These are phyloP conservation scores for Mesorhabditis belari DNA, from an alignment of 2,888 invertebrate species.

Conservation along the genomic window DNA sequence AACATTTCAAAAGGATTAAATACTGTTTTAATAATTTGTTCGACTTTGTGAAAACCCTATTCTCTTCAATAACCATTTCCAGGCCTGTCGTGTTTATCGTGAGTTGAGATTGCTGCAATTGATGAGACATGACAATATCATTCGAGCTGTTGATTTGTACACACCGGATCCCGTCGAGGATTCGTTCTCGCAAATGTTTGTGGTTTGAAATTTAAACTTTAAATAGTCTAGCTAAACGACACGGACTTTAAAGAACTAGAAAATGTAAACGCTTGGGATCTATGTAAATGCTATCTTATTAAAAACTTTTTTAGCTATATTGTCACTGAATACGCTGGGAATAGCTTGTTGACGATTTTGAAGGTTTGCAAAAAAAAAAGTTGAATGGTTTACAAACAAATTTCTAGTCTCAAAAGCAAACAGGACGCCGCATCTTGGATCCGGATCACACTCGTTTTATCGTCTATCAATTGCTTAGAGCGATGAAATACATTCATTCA, in stretches of 20 bases:
- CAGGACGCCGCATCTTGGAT: conserved; percentile 67
- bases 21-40: not conserved
- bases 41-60: no score
- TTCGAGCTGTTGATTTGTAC: conserved; percentile 55
- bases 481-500: conserved; percentile 66
- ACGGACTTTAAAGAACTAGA: no score
- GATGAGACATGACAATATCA: conserved; percentile 98
- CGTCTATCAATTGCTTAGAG: conserved; percentile 91
- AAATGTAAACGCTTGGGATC: not conserved
- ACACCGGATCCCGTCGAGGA: conserved; percentile 34
- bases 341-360: conserved; percentile 33
- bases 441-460: conserved; percentile 97
- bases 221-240: not conserved
- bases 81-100: conserved; percentile 87
- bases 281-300: not conserved
- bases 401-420: conserved; percentile 68
- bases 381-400: conserved; percentile 58
- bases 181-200: conserved; percentile 42
- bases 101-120: conserved; percentile 90
- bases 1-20: not conserved
- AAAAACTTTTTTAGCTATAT: conserved; percentile 37
- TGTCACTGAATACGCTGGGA: conserved; percentile 47
- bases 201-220: not conserved
- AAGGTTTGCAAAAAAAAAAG: conserved; percentile 16
- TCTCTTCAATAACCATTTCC: no score